Evolutionary conservation across 2,888 invertebrate species (phyloP).

Genomic region (Endotricha flammealis): DNA sequence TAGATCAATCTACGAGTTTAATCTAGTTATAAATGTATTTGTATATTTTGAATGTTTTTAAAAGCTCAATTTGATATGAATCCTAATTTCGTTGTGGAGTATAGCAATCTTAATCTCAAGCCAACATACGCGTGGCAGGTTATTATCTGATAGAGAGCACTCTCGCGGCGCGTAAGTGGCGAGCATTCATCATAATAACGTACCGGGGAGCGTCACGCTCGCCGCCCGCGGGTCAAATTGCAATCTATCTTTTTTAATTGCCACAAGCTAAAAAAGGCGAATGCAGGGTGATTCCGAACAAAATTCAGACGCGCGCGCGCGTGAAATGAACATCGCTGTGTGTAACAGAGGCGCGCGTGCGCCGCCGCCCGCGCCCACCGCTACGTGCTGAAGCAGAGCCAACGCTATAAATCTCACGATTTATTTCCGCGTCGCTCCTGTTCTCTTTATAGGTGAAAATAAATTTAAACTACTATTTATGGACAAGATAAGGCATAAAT

Average conservation of each 20-base stretch:
- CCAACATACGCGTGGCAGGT: constrained; percentile 50
- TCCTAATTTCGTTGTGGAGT: constrained; percentile 50
- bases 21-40: too few species aligned
- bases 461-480: constrained; percentile 50
- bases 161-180: constrained; percentile 47
- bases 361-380: constrained; percentile 20
- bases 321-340: constrained; percentile 53
- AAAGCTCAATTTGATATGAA: constrained; percentile 59
- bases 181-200: constrained; percentile 70
- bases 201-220: constrained; percentile 65
- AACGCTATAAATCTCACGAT: constrained; percentile 54
- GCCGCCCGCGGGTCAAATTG: constrained; percentile 69
- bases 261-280: constrained; percentile 58
- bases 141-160: constrained; percentile 66
- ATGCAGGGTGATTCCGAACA: constrained; percentile 53
- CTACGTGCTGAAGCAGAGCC: constrained; percentile 34
- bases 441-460: constrained; percentile 52
- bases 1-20: too few species aligned
- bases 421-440: constrained; percentile 56
- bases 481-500: constrained; percentile 41
- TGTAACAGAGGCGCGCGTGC: constrained; percentile 32
- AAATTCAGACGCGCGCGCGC: constrained; percentile 59
- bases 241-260: constrained; percentile 77
- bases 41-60: constrained; percentile 31
- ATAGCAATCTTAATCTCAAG: too few species aligned